These are phyloP conservation scores for Silurus meridionalis DNA, from an alignment of 2,113 vertebrate genomes.

Conservation along the genomic window DNA sequence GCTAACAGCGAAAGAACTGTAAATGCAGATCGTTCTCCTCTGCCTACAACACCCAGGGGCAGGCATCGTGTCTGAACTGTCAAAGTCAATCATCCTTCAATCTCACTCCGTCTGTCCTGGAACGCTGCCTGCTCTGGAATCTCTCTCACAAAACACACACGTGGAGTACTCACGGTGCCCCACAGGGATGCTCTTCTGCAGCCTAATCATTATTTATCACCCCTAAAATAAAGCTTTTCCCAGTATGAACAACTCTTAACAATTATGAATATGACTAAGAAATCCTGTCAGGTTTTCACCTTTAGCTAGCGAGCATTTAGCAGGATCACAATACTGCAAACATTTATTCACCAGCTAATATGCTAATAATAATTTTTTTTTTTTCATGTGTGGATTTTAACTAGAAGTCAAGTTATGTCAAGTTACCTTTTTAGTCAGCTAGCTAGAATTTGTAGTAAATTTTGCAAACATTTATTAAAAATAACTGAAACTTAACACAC, in stretches of 20 bases:
- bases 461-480: background rate
- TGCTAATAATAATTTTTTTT: too few species aligned
- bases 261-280: background rate
- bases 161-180: background rate
- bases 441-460: background rate
- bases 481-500: background rate
- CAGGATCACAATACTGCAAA: background rate
- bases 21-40: slow-evolving; percentile 23
- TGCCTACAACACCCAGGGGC: slow-evolving; percentile 31
- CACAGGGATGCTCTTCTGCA: background rate
- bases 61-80: slow-evolving; percentile 43
- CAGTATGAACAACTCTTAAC: background rate
- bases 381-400: background rate
- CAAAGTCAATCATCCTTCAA: slow-evolving; percentile 50
- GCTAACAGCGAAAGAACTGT: background rate
- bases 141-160: background rate
- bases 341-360: background rate
- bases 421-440: background rate
- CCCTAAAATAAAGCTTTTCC: background rate
- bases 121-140: slow-evolving; percentile 25
- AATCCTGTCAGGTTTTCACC: background rate
- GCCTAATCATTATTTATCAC: slow-evolving; percentile 6
- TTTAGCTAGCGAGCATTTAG: background rate
- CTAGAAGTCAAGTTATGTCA: background rate
- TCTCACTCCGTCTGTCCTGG: slow-evolving; percentile 4